Percentiles rank a stretch among this genome's conserved stretches.
These are phyloP conservation scores for Nasonia giraulti DNA, from an alignment of 1,140 invertebrate species.

Conservation along the genomic window DNA sequence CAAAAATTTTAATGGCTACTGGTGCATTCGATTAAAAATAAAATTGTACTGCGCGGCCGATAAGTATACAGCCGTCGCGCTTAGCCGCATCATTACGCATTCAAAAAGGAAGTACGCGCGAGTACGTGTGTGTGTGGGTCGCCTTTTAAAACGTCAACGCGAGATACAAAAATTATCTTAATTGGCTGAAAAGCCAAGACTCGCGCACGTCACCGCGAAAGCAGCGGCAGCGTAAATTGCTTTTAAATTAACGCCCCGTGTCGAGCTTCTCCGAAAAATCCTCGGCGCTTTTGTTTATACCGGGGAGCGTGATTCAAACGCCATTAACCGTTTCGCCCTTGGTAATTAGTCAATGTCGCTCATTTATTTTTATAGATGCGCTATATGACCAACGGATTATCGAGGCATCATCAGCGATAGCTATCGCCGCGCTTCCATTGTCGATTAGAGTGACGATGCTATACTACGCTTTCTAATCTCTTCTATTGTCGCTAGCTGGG, in stretches of 20 bases:
- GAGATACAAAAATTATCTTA: constrained; percentile 47
- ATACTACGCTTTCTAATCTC: neutral
- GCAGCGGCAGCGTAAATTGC: constrained; percentile 33
- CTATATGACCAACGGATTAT: neutral
- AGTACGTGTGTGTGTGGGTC: no score
- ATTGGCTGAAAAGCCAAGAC: constrained; percentile 30
- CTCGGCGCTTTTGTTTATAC: neutral
- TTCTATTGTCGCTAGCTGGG: neutral
- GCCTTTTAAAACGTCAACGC: constrained; percentile 33
- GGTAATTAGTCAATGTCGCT: constrained; percentile 36
- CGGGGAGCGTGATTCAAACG: neutral
- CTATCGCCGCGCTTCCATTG: neutral
- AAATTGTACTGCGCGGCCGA: neutral
- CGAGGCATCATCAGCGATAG: neutral
- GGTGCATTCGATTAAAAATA: neutral
- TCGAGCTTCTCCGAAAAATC: constrained; percentile 6
- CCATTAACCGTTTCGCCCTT: constrained; percentile 27
- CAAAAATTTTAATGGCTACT: neutral
- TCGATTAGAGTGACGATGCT: constrained; percentile 15
- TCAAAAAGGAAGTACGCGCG: constrained; percentile 20
- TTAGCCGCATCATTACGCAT: constrained; percentile 4
- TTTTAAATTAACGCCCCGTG: constrained; percentile 41
- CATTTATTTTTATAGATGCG: neutral
- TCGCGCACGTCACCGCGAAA: constrained; percentile 38
- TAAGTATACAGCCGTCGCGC: neutral